Conservation (phyloP, 1,140 invertebrate species). For the Phthorimaea operculella region DNA sequence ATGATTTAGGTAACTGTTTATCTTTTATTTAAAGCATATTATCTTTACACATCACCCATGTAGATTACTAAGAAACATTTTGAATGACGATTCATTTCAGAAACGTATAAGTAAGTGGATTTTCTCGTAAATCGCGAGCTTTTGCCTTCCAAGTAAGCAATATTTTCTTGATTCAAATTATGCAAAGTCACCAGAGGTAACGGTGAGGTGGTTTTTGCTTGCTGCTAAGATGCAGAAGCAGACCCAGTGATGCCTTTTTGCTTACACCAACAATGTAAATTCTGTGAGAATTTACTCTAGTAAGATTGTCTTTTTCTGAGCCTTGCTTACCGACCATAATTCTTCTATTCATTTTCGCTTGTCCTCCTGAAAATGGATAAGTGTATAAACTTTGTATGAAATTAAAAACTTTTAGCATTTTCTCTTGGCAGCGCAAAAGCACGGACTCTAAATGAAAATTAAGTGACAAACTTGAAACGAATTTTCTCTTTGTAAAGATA, state of each 20-base stretch:
- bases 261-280: background rate
- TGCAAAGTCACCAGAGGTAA: background rate
- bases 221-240: background rate
- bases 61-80: too few relatives aligned
- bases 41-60: too few relatives aligned
- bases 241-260: background rate
- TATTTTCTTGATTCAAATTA: background rate
- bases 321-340: background rate
- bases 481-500: background rate
- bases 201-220: background rate
- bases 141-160: background rate
- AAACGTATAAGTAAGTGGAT: too few relatives aligned
- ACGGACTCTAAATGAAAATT: background rate
- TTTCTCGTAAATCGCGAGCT: too few relatives aligned
- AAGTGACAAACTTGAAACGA: slow-evolving; percentile 1
- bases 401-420: background rate
- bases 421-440: background rate
- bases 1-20: too few relatives aligned
- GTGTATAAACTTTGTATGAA: background rate
- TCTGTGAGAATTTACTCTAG: background rate
- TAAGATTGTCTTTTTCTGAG: background rate
- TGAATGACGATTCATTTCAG: too few relatives aligned
- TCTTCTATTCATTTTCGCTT: background rate
- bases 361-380: background rate
- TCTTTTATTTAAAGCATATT: too few relatives aligned